phyloP scores from a whole-genome alignment of 2,888 invertebrate species.

The Tuberolachnus salignus region DNA sequence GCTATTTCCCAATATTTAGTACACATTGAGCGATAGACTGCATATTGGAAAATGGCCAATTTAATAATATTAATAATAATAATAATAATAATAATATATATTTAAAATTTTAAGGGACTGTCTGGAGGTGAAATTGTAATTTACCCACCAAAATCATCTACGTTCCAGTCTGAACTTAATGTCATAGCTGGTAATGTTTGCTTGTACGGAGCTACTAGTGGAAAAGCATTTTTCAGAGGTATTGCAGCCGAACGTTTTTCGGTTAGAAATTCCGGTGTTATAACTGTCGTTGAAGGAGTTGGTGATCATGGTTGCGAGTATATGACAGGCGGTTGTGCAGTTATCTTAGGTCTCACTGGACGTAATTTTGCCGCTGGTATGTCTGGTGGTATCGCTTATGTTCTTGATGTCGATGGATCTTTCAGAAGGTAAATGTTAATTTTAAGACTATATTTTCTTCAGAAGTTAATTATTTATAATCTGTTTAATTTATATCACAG shows the following conservation, averaged over 20 bases:
- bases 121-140: constrained; percentile 94
- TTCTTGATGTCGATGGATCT: constrained; percentile 86
- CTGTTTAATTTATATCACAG: constrained; percentile 62
- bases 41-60: no score
- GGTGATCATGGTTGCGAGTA: constrained; percentile 99
- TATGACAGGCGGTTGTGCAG: constrained; percentile 94
- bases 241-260: constrained; percentile 98
- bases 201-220: constrained; percentile 94
- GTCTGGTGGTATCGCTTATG: constrained; percentile 93
- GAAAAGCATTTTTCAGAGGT: constrained; percentile 91
- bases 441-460: not conserved
- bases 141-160: constrained; percentile 84
- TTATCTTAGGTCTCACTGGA: constrained; percentile 93
- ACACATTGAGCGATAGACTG: no score
- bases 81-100: constrained; percentile 10
- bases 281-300: constrained; percentile 95
- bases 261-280: constrained; percentile 95
- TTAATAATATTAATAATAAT: no score
- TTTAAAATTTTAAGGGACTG: constrained; percentile 73
- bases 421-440: constrained; percentile 68
- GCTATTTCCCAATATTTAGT: no score
- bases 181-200: constrained; percentile 98
- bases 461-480: constrained; percentile 3
- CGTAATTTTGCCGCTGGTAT: constrained; percentile 99
- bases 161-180: constrained; percentile 80